A percentile compares a stretch with the other conserved stretches of the same genome.
phyloP scores from a whole-genome alignment of 2,797 vertebrate species.

The Myotis pilosus region DNA sequence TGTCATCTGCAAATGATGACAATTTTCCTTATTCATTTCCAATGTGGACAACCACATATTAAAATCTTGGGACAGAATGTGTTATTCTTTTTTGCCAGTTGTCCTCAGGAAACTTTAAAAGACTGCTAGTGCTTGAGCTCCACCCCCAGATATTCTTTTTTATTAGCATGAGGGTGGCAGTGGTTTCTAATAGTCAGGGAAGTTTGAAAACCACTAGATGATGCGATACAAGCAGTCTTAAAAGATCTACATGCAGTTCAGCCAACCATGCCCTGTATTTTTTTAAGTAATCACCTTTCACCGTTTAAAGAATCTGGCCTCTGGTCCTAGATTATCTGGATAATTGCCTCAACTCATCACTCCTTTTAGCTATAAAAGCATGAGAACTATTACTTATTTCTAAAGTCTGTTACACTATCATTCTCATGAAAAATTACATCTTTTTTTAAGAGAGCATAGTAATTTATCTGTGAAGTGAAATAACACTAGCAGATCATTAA shows the following conservation, averaged over 20 bases:
- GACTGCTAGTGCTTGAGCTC: too few species aligned
- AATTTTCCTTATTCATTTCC: too few species aligned
- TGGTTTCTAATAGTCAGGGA: background rate
- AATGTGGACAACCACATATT: too few species aligned
- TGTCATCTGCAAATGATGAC: too few species aligned
- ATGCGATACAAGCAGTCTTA: background rate
- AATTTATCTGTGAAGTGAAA: slow-evolving; percentile 75
- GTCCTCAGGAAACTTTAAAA: too few species aligned
- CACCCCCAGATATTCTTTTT: background rate
- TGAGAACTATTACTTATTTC: slow-evolving; percentile 65
- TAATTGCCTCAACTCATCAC: slow-evolving; percentile 56
- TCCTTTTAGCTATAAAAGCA: slow-evolving; percentile 44
- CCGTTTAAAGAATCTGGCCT: slow-evolving; percentile 51
- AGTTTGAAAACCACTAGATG: background rate
- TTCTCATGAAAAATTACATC: slow-evolving; percentile 69
- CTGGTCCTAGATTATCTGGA: slow-evolving; percentile 56
- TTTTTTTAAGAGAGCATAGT: slow-evolving; percentile 70
- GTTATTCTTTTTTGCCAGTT: too few species aligned
- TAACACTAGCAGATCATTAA: slow-evolving; percentile 73
- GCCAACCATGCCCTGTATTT: background rate
- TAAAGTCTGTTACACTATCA: slow-evolving; percentile 64
- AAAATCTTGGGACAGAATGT: too few species aligned
- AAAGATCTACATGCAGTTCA: background rate
- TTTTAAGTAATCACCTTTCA: slow-evolving; percentile 19
- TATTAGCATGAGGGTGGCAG: background rate